Evolutionary conservation across 2,888 invertebrate genomes (phyloP).

Genomic region (Thalpophila matura): DNA sequence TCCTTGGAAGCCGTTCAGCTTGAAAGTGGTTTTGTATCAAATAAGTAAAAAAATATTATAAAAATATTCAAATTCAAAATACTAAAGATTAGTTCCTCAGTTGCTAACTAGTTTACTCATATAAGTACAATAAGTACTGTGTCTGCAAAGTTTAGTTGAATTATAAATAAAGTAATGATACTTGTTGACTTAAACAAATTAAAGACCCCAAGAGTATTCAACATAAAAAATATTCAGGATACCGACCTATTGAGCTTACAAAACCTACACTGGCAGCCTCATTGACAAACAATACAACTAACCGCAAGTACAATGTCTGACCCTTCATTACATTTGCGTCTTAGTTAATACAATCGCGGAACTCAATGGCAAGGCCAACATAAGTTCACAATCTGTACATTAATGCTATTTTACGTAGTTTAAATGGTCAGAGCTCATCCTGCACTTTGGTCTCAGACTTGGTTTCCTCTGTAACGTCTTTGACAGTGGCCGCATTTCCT

Average conservation of each 20-base stretch:
- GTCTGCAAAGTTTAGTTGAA: background rate
- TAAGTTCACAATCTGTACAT: constrained; percentile 43
- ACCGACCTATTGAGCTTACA: background rate
- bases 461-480: constrained; percentile 32
- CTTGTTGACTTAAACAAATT: background rate
- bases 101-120: constrained; percentile 20
- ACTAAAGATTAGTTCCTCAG: constrained; percentile 11
- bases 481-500: constrained; percentile 10
- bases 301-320: constrained; percentile 4
- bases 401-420: constrained; percentile 41
- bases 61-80: constrained; percentile 12
- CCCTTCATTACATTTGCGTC: background rate
- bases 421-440: constrained; percentile 67
- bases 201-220: background rate
- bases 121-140: constrained; percentile 11
- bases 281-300: constrained; percentile 13
- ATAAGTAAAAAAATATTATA: constrained; percentile 13
- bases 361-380: constrained; percentile 28
- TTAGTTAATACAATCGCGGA: constrained; percentile 17
- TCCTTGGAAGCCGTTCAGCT: background rate
- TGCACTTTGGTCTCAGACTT: constrained; percentile 50
- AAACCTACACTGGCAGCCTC: background rate
- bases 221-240: background rate
- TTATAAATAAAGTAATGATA: constrained; percentile 21
- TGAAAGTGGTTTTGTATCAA: background rate